Percentiles rank a stretch among this genome's conserved stretches.
Conservation (phyloP, 92 coral and sea anemone genomes). For the Paramuricea clavata region DNA sequence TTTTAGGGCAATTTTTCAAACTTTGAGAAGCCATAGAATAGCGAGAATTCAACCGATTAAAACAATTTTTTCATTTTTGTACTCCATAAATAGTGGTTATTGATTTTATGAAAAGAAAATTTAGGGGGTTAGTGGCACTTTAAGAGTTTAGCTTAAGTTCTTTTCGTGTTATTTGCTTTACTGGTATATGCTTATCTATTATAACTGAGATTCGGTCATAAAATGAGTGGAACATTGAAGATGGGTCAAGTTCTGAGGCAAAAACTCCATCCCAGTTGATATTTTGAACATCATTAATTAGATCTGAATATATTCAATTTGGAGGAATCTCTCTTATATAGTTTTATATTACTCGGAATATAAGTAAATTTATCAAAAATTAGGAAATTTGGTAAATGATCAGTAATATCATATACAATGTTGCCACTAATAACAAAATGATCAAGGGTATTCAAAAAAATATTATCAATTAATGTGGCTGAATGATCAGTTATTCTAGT, state of each 20-base stretch:
- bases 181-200: too few species aligned
- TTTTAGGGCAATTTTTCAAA: too few species aligned
- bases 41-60: too few species aligned
- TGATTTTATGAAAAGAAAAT: too few species aligned
- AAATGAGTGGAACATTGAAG: slow-evolving; percentile 46
- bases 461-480: neutral
- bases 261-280: slow-evolving; percentile 54
- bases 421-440: slow-evolving; percentile 10
- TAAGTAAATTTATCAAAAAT: slow-evolving; percentile 19
- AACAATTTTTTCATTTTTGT: too few species aligned
- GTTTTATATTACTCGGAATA: neutral
- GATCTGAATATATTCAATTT: neutral
- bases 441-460: neutral
- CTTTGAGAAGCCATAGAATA: too few species aligned
- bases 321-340: slow-evolving; percentile 31
- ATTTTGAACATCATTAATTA: slow-evolving; percentile 53
- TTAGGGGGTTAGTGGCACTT: too few species aligned
- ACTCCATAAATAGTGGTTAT: too few species aligned
- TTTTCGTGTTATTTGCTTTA: too few species aligned
- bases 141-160: too few species aligned
- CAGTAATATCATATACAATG: neutral
- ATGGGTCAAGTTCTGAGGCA: slow-evolving; percentile 49
- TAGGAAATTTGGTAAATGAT: neutral
- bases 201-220: slow-evolving; percentile 45
- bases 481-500: neutral